These are phyloP conservation scores for Dallia pectoralis DNA, from an alignment of 2,797 vertebrate species.

Conservation along the genomic window DNA sequence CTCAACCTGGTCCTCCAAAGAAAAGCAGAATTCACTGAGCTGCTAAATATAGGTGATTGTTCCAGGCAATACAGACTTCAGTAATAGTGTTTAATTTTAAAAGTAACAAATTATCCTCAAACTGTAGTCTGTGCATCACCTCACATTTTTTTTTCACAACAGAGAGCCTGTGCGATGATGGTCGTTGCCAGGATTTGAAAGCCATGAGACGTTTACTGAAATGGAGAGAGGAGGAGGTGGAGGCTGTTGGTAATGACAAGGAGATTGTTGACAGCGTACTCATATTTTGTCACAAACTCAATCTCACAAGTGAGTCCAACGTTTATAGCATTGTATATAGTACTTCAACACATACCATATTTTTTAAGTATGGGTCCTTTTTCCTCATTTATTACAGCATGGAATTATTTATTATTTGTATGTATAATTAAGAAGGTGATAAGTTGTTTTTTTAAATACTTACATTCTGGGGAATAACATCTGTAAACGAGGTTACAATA, in stretches of 20 bases:
- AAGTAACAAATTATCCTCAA: not conserved
- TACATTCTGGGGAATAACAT: too few species aligned
- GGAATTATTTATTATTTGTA: too few species aligned
- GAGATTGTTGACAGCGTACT: slow-evolving; percentile 74
- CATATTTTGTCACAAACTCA: slow-evolving; percentile 75
- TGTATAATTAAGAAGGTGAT: too few species aligned
- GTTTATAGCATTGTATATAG: not conserved
- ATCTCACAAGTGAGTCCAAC: slow-evolving; percentile 49
- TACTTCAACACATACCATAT: not conserved
- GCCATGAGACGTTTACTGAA: slow-evolving; percentile 68
- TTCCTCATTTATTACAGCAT: too few species aligned
- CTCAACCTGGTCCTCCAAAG: slow-evolving; percentile 71
- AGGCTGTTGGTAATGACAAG: slow-evolving; percentile 64
- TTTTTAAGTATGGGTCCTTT: not conserved
- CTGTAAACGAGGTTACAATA: too few species aligned
- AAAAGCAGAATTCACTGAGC: slow-evolving; percentile 58
- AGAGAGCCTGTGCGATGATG: slow-evolving; percentile 37
- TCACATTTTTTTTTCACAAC: not conserved
- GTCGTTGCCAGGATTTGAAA: slow-evolving; percentile 48
- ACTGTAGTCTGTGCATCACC: slow-evolving; percentile 57
- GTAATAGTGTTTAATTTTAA: not conserved
- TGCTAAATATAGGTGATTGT: slow-evolving; percentile 79
- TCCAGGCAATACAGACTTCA: too few species aligned
- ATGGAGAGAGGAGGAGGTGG: slow-evolving; percentile 68
- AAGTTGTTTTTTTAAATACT: too few species aligned